phyloP scores from a whole-genome alignment of 2,797 vertebrate species.

The Allobates femoralis region DNA sequence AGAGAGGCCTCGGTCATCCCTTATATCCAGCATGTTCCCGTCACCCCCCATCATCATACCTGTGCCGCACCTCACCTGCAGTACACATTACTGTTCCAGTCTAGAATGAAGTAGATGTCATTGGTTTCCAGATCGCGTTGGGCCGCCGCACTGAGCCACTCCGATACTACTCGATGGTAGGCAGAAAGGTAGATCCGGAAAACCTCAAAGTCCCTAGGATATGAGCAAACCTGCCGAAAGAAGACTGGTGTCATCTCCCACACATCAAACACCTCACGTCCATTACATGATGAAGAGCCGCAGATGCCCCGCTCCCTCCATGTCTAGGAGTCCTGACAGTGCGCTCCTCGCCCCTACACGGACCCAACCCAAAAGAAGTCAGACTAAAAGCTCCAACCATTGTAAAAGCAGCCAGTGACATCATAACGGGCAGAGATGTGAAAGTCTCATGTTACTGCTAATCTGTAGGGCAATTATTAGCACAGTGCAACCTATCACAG shows the following conservation, averaged over 20 bases:
- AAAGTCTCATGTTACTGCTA: no score
- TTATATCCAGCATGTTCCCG: no score
- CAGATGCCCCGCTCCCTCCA: not conserved
- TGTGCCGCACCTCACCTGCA: conserved; percentile 75
- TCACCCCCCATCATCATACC: not conserved
- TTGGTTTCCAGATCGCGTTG: conserved; percentile 77
- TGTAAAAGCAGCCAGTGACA: no score
- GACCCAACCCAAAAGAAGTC: no score
- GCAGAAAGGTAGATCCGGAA: conserved; percentile 85
- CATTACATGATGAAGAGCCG: not conserved
- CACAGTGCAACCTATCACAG: no score
- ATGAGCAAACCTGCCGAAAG: conserved; percentile 71
- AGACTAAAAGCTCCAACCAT: no score
- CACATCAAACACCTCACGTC: not conserved
- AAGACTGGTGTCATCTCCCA: not conserved
- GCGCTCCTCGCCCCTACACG: no score
- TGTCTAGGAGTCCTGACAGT: not conserved
- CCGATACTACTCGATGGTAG: conserved; percentile 83
- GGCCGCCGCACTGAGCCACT: conserved; percentile 74
- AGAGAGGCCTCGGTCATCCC: not conserved
- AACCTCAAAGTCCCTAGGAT: conserved; percentile 82
- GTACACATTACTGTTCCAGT: conserved; percentile 90
- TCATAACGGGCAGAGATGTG: no score
- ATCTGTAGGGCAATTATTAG: no score
- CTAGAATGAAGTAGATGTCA: conserved; percentile 87